Percentiles rank a stretch among this genome's conserved stretches.
Conservation (phyloP, 2,113 vertebrate genomes). For the Zosterops borbonicus region DNA sequence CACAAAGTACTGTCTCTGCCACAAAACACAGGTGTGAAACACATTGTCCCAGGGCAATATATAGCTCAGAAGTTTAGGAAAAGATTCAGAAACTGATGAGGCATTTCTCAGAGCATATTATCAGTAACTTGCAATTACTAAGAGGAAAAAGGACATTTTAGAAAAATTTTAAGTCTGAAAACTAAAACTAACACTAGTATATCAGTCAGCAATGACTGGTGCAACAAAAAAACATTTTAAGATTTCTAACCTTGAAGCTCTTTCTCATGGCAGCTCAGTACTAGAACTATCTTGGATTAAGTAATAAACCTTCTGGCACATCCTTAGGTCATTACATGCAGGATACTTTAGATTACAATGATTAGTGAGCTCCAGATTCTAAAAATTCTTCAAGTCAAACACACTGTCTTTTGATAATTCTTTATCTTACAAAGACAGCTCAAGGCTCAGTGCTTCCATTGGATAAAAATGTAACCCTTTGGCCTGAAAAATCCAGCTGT, state of each 20-base stretch:
- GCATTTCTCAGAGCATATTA: background rate
- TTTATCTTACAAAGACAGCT: conserved; percentile 33
- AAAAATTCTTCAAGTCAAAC: conserved; percentile 20
- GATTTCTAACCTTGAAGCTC: background rate
- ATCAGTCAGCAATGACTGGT: background rate
- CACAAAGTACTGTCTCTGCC: background rate
- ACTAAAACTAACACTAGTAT: background rate
- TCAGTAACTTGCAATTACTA: background rate
- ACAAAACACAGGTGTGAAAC: background rate
- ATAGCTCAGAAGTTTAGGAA: background rate
- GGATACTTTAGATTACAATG: background rate
- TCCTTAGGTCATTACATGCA: background rate
- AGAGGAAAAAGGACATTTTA: background rate
- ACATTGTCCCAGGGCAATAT: background rate
- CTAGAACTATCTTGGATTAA: background rate
- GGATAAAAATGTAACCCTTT: conserved; percentile 13
- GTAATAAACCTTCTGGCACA: background rate
- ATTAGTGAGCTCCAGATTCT: background rate
- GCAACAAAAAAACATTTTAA: background rate
- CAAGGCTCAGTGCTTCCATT: background rate
- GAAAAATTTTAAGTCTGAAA: background rate
- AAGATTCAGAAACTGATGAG: background rate
- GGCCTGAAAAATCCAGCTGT: background rate
- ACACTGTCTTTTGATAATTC: background rate
- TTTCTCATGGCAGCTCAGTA: background rate